Percentiles rank a stretch among this genome's conserved stretches.
Evolutionary conservation across 2,797 vertebrate genomes (phyloP).

Genomic region (Caiman crocodilus): DNA sequence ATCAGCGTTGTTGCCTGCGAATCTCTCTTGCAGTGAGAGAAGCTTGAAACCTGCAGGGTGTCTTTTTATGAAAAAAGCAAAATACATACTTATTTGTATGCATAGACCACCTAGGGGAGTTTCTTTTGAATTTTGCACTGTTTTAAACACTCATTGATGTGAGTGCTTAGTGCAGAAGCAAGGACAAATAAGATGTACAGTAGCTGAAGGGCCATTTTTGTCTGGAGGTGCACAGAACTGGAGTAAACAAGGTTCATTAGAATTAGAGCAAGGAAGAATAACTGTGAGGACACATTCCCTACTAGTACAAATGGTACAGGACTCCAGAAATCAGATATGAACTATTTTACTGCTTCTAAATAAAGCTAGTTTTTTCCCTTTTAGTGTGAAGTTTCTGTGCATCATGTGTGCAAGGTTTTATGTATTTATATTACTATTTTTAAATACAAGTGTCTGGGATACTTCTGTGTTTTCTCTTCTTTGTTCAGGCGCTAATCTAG

Average conservation of each 20-base stretch:
- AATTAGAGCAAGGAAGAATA: background rate
- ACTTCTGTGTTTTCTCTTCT: conserved; percentile 12
- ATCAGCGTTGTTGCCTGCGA: conserved; percentile 66
- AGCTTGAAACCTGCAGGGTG: conserved; percentile 75
- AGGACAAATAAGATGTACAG: conserved; percentile 68
- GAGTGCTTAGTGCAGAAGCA: conserved; percentile 68
- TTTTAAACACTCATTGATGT: conserved; percentile 75
- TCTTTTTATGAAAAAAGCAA: conserved; percentile 78
- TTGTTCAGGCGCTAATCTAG: background rate
- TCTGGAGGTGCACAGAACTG: conserved; percentile 21
- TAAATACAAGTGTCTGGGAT: background rate
- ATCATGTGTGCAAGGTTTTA: background rate
- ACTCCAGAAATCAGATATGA: rapidly evolving
- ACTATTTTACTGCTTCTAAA: background rate
- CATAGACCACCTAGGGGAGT: conserved; percentile 74
- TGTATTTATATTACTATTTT: background rate
- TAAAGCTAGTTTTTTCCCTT: background rate
- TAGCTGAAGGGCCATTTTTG: conserved; percentile 63
- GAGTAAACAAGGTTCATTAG: conserved; percentile 34
- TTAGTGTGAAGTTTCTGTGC: background rate
- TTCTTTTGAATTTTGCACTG: conserved; percentile 74
- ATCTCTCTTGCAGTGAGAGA: conserved; percentile 65
- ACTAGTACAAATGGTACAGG: background rate
- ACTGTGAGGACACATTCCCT: background rate
- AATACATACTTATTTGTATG: conserved; percentile 77